Evolutionary conservation across 2,888 invertebrate genomes (phyloP), one percentile per base, ranked within the genome.

Genomic region (Spilosoma lubricipeda): DNA sequence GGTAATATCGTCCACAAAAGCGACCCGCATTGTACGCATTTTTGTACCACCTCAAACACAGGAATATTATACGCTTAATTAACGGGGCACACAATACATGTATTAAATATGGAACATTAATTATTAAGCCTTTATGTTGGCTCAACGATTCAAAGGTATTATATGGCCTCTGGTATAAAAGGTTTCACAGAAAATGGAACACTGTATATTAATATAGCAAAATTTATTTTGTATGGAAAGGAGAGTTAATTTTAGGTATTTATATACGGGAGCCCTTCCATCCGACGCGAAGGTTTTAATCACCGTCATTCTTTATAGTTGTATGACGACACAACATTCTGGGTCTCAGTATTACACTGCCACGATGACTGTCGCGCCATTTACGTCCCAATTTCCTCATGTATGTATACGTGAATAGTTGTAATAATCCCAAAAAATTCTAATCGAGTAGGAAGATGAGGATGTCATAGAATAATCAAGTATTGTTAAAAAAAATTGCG

Each of bases 1-100:
- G 0, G 65, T 1, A 65, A 65, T 36, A 11, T 36, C 33, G 15
- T 65, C 8, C 23, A 66, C 65, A 66, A n/a, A 66, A 39, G 65
- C 80, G 83, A 81, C 80, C 80, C 48, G 78, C 73, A 82, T 83
- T 82, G 71, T 70, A 33, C 27, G 77, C 74, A 83, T 83, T 83
- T 81, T 82, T 77, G 76, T 77, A 48, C 70, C 64, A 15, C 64
- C 70, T 70, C 74, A 75, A n/a, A 77, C 67, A 77, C 78, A 74
- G 65, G 48, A 75, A 70, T 74, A 39, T 30, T 45, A 45, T 66
- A 71, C 74, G 70, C 74, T 75, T 84, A 80, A 82, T 81, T 84
- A 81, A 79, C 79, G 67, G 36, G 36, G 59, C 13, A 42, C 42
- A 76, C 67, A 70, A 70, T 72, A 45, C 67, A 56, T 64, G 39